Evolutionary conservation across 1,140 invertebrate genomes (phyloP), one percentile per base, ranked within the genome.

Genomic region (Scaptomyza graminum): DNA sequence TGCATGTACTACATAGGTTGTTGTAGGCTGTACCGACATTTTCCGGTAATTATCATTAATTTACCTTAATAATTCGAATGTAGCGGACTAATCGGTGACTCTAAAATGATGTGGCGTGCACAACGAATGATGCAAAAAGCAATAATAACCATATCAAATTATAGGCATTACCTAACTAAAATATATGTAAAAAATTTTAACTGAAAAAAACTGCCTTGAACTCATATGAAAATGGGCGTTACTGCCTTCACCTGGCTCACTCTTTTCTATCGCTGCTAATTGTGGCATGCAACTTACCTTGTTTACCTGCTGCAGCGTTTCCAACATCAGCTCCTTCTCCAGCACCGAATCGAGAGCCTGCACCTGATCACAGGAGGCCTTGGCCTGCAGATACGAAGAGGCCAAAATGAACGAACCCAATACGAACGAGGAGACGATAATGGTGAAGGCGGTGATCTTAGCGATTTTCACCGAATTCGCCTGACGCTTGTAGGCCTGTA

Each of bases 391-490:
- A 93, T 96, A 97, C 70, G 96, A 95, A 5, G 95, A 94, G 28
- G 96, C 95, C 68, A 97, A 91, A 76, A 97, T 95, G 89, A 96
- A 96, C 59, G 95, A 93, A 25, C 96, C 96, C 68, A 97, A 92
- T 46, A 97, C 94, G 70, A 97, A 93, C 6, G 95, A 95, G 37
- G 96, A 95, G 0, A 95, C 93, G 54, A 97, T 94, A 57, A 97
- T 93, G 49, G 96, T 97, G 57, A 95, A 92, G 15, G 95, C 96
- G 12, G 95, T 94, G 80, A 97, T 96, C 90, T 95, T 94, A 2
- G 96, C 95, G 55, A 97, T 95, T 91, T 97, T 96, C 12, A 97
- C 95, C 43, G 95, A 94, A 11, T 95, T 94, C 50, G 95, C 95
- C 77, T 94, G 93, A 37, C 93, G 92, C 44, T 92, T 95, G 92